These are phyloP conservation scores for Andrena dorsata DNA, from an alignment of 2,888 invertebrate genomes.

Conservation along the genomic window DNA sequence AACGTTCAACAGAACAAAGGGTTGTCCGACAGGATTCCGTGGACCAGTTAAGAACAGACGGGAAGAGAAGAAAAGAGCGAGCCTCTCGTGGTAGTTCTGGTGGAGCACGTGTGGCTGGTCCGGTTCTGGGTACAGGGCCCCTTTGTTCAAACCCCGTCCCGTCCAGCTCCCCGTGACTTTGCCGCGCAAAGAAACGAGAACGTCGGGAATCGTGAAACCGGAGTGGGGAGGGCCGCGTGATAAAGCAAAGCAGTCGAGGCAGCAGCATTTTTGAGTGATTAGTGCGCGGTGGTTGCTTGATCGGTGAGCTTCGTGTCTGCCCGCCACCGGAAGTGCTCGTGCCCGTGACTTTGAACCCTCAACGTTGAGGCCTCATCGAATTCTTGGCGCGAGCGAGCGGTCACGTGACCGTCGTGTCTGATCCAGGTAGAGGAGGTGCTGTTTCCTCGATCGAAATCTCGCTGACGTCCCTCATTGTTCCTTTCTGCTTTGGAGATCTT, in stretches of 20 bases:
- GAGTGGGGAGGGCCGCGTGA: conserved; percentile 62
- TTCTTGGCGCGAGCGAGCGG: neutral
- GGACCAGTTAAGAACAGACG: conserved; percentile 10
- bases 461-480: no score
- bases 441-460: neutral
- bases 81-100: conserved; percentile 27
- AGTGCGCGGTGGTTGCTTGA: conserved; percentile 56
- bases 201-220: neutral
- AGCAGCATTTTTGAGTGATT: conserved; percentile 66
- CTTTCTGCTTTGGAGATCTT: no score
- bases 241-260: conserved; percentile 46
- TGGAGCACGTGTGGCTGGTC: conserved; percentile 6
- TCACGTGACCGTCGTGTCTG: no score
- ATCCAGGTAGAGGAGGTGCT: neutral
- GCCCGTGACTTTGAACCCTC: conserved; percentile 41
- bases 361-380: neutral
- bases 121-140: conserved; percentile 30
- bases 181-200: conserved; percentile 22
- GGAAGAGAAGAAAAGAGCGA: conserved; percentile 24
- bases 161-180: conserved; percentile 19
- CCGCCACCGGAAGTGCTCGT: conserved; percentile 2
- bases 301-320: conserved; percentile 36
- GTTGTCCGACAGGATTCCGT: conserved; percentile 20
- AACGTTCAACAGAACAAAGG: conserved; percentile 11
- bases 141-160: conserved; percentile 11